phyloP scores from a whole-genome alignment of 2,113 vertebrate genomes.

The Aphyosemion australe region DNA sequence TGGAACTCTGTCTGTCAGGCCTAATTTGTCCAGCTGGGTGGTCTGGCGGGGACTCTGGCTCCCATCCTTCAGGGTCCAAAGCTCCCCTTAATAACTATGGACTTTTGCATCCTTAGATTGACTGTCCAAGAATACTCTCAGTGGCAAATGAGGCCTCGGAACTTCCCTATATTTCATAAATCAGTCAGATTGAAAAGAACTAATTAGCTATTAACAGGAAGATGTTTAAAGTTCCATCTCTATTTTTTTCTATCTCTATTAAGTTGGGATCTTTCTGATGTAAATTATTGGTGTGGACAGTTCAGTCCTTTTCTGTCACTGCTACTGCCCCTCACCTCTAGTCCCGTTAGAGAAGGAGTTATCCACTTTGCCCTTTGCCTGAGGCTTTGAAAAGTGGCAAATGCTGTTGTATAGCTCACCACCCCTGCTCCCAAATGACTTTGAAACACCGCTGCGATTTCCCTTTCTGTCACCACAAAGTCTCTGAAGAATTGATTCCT shows the following conservation, averaged over 20 bases:
- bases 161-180: conserved; percentile 61
- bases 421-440: conserved; percentile 60
- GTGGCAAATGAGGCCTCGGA: conserved; percentile 38
- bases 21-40: conserved; percentile 63
- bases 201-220: conserved; percentile 63
- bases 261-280: conserved; percentile 1
- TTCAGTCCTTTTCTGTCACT: conserved; percentile 13
- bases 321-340: background rate
- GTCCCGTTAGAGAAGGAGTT: conserved; percentile 36
- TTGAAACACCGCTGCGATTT: conserved; percentile 70
- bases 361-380: conserved; percentile 24
- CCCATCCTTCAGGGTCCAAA: conserved; percentile 35
- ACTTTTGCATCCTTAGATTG: conserved; percentile 59
- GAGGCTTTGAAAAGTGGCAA: conserved; percentile 57
- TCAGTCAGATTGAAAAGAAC: conserved; percentile 41
- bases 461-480: conserved; percentile 73
- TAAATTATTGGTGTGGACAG: background rate
- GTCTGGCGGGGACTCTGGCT: conserved; percentile 38
- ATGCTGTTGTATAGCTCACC: conserved; percentile 65
- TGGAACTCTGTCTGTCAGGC: conserved; percentile 44
- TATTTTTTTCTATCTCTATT: conserved; percentile 1
- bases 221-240: conserved; percentile 8
- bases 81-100: conserved; percentile 62
- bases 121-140: conserved; percentile 50
- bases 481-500: conserved; percentile 72